These are phyloP conservation scores for Ephydatia muelleri DNA, from an alignment of 37 sponge, comb jelly and placozoan species.

Conservation along the genomic window DNA sequence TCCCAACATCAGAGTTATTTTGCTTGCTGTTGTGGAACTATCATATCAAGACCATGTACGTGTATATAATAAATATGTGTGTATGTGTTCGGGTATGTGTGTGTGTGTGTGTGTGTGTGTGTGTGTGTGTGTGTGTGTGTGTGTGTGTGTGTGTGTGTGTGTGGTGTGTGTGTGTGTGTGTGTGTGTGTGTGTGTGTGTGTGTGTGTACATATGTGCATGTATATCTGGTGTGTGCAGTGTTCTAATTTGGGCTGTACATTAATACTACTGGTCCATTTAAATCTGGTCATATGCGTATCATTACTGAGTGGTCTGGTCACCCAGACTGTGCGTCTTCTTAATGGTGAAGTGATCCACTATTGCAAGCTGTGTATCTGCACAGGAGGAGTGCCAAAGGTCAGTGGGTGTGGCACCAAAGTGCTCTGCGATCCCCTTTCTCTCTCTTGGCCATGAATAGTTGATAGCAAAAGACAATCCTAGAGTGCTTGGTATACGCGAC, in stretches of 20 bases:
- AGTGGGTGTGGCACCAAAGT: background rate
- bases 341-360: slow-evolving; percentile 65
- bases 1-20: slow-evolving; percentile 65
- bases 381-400: slow-evolving; percentile 90
- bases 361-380: slow-evolving; percentile 89
- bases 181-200: too few relatives aligned
- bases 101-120: too few relatives aligned
- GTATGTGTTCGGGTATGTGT: too few relatives aligned
- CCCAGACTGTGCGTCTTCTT: slow-evolving; percentile 45
- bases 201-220: too few relatives aligned
- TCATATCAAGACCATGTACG: slow-evolving; percentile 38
- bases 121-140: too few relatives aligned
- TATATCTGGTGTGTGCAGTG: too few relatives aligned
- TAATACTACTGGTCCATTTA: too few relatives aligned
- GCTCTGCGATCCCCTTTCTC: background rate
- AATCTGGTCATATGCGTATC: background rate
- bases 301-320: background rate
- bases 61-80: too few relatives aligned
- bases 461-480: slow-evolving; percentile 43
- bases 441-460: slow-evolving; percentile 18
- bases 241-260: too few relatives aligned
- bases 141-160: background rate
- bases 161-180: background rate
- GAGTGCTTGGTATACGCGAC: slow-evolving; percentile 92
- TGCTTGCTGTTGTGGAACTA: background rate